Evolutionary conservation across 2,797 vertebrate species (phyloP).

Genomic region (Gadopsis bispinosus): DNA sequence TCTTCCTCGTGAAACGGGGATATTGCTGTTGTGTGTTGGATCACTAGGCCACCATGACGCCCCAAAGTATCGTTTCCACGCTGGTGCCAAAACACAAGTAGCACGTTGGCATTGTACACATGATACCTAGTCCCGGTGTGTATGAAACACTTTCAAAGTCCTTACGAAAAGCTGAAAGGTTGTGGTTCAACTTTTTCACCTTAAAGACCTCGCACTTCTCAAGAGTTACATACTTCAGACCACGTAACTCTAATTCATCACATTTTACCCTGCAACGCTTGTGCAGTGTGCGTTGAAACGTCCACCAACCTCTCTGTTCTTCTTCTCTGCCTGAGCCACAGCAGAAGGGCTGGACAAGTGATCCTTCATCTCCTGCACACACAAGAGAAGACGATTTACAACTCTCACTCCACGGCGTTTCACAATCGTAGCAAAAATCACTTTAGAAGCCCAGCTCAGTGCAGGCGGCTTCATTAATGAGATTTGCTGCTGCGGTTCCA

Average conservation of each 20-base stretch:
- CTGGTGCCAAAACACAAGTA: not conserved
- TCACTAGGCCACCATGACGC: not conserved
- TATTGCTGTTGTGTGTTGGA: not conserved
- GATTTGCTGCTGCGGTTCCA: slow-evolving; percentile 19
- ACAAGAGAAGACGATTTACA: not conserved
- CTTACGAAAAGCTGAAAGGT: not conserved
- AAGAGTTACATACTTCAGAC: not conserved
- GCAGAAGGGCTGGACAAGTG: slow-evolving; percentile 87
- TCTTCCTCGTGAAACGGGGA: not conserved
- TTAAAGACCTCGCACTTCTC: not conserved
- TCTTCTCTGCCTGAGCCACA: slow-evolving; percentile 86
- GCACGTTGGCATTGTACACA: not conserved
- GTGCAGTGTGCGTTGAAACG: not conserved
- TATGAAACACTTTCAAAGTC: not conserved
- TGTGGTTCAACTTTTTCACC: not conserved
- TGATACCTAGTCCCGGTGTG: not conserved
- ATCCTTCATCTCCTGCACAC: slow-evolving; percentile 88
- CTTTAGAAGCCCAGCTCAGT: not conserved
- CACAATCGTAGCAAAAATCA: not conserved
- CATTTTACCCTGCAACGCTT: not conserved
- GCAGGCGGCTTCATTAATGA: slow-evolving; percentile 17
- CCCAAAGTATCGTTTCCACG: not conserved
- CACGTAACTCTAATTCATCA: not conserved
- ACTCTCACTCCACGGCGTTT: not conserved
- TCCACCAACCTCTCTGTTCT: slow-evolving; percentile 85